These are phyloP conservation scores for Asbolus verrucosus DNA, from an alignment of 1,140 invertebrate genomes.

Conservation along the genomic window DNA sequence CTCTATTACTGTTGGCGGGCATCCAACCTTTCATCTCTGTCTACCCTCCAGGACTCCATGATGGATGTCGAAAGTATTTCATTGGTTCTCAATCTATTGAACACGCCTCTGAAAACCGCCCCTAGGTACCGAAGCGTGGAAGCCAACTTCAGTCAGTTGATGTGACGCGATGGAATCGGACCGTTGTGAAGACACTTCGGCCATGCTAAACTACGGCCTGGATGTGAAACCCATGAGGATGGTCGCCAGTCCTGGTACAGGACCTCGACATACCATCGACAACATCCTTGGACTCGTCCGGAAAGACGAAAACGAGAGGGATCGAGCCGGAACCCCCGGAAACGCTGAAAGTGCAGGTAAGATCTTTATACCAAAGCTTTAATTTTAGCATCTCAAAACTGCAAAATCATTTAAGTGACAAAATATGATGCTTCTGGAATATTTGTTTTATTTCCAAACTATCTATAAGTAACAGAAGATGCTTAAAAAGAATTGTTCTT, in stretches of 20 bases:
- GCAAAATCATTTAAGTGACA: no score
- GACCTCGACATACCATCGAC: conserved; percentile 66
- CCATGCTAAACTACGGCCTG: conserved; percentile 60
- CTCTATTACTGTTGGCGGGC: conserved; percentile 48
- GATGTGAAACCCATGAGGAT: conserved; percentile 62
- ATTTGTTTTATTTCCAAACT: no score
- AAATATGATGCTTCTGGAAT: no score
- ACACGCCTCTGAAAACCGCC: conserved; percentile 52
- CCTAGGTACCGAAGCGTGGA: conserved; percentile 51
- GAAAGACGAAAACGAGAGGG: conserved; percentile 56
- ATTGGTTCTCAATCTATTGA: conserved; percentile 48
- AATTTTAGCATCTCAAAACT: neutral
- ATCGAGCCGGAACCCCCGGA: conserved; percentile 60
- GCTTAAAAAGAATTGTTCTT: no score
- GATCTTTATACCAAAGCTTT: conserved; percentile 39
- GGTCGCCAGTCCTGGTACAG: conserved; percentile 60
- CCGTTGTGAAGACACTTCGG: conserved; percentile 62
- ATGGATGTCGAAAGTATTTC: conserved; percentile 51
- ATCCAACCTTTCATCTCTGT: conserved; percentile 37
- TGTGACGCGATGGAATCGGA: conserved; percentile 63
- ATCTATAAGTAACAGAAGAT: no score
- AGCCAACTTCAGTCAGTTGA: conserved; percentile 60
- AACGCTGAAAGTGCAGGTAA: conserved; percentile 64
- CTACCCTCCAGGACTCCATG: conserved; percentile 57
- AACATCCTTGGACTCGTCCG: conserved; percentile 64